Conservation (phyloP, 2,888 invertebrate species). For the Noctua janthina region DNA sequence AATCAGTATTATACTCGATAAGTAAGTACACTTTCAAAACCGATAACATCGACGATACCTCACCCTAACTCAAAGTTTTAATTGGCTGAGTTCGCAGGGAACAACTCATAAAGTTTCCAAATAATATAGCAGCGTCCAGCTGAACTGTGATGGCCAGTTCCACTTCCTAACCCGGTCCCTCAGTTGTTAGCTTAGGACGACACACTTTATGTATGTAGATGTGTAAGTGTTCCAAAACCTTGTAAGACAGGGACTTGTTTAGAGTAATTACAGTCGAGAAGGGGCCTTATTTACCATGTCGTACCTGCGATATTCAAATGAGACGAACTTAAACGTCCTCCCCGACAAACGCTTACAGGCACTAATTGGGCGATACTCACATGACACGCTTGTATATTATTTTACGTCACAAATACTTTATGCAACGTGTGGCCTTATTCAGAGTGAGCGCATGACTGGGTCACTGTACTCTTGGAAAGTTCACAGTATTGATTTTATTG, state of each 20-base stretch:
- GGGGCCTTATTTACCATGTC: conserved; percentile 50
- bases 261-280: conserved; percentile 66
- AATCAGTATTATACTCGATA: conserved; percentile 2
- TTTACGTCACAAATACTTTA: conserved; percentile 79
- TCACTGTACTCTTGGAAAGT: conserved; percentile 89
- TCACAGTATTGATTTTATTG: conserved; percentile 90
- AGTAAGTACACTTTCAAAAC: conserved; percentile 7
- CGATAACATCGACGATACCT: conserved; percentile 29
- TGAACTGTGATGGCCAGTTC: conserved; percentile 41
- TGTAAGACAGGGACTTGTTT: conserved; percentile 66
- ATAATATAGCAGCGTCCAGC: conserved; percentile 34
- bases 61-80: conserved; percentile 39
- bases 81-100: conserved; percentile 50
- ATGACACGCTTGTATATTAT: conserved; percentile 68
- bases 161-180: conserved; percentile 42
- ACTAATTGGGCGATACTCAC: conserved; percentile 69
- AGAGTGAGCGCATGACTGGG: conserved; percentile 83
- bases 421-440: conserved; percentile 85
- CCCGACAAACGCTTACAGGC: conserved; percentile 55
- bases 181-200: conserved; percentile 73
- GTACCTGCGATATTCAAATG: conserved; percentile 64
- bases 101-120: conserved; percentile 49
- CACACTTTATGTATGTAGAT: conserved; percentile 61
- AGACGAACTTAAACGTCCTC: conserved; percentile 48
- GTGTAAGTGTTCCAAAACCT: conserved; percentile 60